Base-by-base conservation (phyloP, 2,888 invertebrate species). In the Parasteatoda lunata region DNA sequence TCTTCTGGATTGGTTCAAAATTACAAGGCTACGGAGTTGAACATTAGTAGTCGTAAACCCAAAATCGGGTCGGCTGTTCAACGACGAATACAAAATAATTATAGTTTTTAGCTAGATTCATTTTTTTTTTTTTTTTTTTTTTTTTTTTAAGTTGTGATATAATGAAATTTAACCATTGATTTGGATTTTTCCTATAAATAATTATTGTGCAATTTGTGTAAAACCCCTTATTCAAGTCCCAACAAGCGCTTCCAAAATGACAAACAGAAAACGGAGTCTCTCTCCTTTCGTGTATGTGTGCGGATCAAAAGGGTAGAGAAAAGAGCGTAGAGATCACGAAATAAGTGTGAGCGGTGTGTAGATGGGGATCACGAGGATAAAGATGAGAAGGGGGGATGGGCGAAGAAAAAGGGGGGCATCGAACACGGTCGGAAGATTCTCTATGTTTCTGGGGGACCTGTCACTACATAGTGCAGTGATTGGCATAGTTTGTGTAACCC, bases 291-390 rank as follows among this genome's bases (percentile, higher is more conserved):
- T 73, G 75, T 84, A 73, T 59, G n/a, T 66, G 48, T 52, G 70
- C 59, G 84, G 84, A 84, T 84, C 78, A 84, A 84, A 84, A 64
- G 78, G 66, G 78, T 49, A 66, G 64, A 84, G 78, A 75, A 84
- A 72, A 83, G 30, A 30, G 30, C 30, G 30, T 30, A 70, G 71
- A 77, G 77, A 82, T 81, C 73, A 81, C 68, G 81, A 68, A 30
- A 84, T 72, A 77, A 77, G 77, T 83, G 77, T 72, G 84, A 66
- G 84, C 9, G 30, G 30, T 30, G 30, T 30, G 30, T 13, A 59
- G 59, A 59, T 59, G 77, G 11, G 83, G 77, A 71, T 64, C 49
- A 79, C 13, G 15, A 68, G 70, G 49, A 51, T 15, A 73, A 72
- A 51, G 48, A 30, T 52, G 52, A 54, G 65, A 15, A 52, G 47